phyloP scores from a whole-genome alignment of 2,113 vertebrate genomes.

The Atlantisia rogersi region DNA sequence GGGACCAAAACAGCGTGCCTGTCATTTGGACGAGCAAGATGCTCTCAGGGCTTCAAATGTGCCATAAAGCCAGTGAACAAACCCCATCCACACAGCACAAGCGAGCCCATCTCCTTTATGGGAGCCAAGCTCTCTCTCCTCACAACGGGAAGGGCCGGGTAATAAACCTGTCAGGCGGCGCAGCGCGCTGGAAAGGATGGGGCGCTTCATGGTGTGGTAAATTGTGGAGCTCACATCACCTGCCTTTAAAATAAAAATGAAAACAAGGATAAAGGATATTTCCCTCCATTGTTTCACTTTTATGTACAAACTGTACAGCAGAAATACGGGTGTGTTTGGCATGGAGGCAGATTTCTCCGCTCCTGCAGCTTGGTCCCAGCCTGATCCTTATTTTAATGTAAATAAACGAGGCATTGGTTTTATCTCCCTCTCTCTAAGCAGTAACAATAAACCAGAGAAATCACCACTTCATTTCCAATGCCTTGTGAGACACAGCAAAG shows the following conservation, averaged over 20 bases:
- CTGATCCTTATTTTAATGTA: slow-evolving; percentile 63
- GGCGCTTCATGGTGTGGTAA: background rate
- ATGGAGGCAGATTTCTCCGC: background rate
- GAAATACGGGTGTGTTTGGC: slow-evolving; percentile 9
- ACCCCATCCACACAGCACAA: background rate
- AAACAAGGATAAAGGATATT: slow-evolving; percentile 67
- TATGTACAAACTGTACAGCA: slow-evolving; percentile 52
- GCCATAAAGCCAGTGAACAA: slow-evolving; percentile 57
- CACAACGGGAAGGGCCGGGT: slow-evolving; percentile 15
- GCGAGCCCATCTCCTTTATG: slow-evolving; percentile 52
- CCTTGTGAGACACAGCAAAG: background rate
- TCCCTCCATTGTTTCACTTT: slow-evolving; percentile 65
- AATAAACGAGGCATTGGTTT: slow-evolving; percentile 56
- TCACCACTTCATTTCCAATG: background rate
- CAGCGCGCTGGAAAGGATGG: slow-evolving; percentile 52
- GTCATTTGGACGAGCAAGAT: slow-evolving; percentile 39
- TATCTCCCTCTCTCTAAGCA: slow-evolving; percentile 37
- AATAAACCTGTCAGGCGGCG: slow-evolving; percentile 54
- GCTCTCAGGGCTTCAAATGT: slow-evolving; percentile 42
- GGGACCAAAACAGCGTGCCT: slow-evolving; percentile 44
- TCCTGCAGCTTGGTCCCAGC: slow-evolving; percentile 31
- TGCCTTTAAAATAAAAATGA: slow-evolving; percentile 65
- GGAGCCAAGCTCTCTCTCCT: slow-evolving; percentile 5
- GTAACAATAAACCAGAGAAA: slow-evolving; percentile 46
- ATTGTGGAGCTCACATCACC: slow-evolving; percentile 21